Percentiles rank a stretch among this genome's conserved stretches.
These are phyloP conservation scores for Cotesia chilonis DNA, from an alignment of 1,140 invertebrate genomes.

Conservation along the genomic window DNA sequence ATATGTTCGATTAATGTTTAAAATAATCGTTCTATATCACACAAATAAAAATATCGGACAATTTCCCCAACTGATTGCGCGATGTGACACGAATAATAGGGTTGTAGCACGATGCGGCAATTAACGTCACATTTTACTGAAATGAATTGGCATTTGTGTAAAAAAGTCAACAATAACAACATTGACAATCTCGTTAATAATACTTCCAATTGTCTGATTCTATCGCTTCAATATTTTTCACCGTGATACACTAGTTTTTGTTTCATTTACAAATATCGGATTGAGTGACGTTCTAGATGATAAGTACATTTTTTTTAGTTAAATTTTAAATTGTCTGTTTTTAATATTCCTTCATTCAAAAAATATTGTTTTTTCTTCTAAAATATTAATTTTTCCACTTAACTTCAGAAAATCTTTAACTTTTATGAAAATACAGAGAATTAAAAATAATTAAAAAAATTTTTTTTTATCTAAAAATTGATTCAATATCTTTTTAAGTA, in stretches of 20 bases:
- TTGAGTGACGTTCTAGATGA: slow-evolving; percentile 36
- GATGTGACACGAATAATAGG: slow-evolving; percentile 13
- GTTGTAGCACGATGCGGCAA: slow-evolving; percentile 22
- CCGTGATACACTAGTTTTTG: slow-evolving; percentile 21
- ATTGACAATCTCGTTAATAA: slow-evolving; percentile 36
- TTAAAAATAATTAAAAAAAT: no score
- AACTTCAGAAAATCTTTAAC: no score
- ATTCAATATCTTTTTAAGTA: no score
- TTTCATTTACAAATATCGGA: slow-evolving; percentile 24
- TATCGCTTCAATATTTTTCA: slow-evolving; percentile 23
- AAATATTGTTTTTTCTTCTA: not conserved
- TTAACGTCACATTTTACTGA: slow-evolving; percentile 34
- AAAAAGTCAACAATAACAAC: slow-evolving; percentile 4
- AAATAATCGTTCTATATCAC: not conserved
- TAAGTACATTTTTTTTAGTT: slow-evolving; percentile 34
- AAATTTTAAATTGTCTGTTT: slow-evolving; percentile 25
- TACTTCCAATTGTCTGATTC: slow-evolving; percentile 33
- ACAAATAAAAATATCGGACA: slow-evolving; percentile 20
- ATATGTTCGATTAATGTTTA: not conserved
- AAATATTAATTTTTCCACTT: no score
- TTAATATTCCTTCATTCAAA: slow-evolving; percentile 27
- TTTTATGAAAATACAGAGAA: no score
- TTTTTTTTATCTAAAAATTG: no score
- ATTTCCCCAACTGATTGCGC: slow-evolving; percentile 2
- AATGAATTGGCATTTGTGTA: slow-evolving; percentile 29